phyloP scores from a whole-genome alignment of 2,797 vertebrate species.

The Psittacula echo region DNA sequence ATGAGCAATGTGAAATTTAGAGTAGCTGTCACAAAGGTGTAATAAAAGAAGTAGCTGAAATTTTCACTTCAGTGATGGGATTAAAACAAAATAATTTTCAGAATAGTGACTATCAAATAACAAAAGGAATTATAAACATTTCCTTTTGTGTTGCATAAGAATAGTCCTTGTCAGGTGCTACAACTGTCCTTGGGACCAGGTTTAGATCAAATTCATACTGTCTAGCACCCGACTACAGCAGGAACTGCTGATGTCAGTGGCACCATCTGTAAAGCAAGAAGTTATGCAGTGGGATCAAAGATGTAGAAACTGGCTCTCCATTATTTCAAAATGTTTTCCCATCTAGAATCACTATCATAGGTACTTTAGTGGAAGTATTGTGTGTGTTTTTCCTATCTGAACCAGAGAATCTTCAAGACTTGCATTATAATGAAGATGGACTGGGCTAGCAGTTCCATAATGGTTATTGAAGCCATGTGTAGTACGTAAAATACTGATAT shows the following conservation, averaged over 20 bases:
- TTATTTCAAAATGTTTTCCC: slow-evolving; percentile 35
- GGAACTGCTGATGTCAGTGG: slow-evolving; percentile 9
- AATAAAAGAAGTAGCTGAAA: not conserved
- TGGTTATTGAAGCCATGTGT: not conserved
- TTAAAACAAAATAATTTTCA: not conserved
- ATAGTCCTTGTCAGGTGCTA: not conserved
- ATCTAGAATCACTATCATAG: not conserved
- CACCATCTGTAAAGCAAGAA: slow-evolving; percentile 18
- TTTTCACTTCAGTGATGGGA: not conserved
- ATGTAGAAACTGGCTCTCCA: not conserved
- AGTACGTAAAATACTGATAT: not conserved
- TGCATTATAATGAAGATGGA: not conserved
- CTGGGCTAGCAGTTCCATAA: not conserved
- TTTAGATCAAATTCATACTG: not conserved
- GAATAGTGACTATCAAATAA: not conserved
- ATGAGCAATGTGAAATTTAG: slow-evolving; percentile 52
- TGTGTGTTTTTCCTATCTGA: not conserved
- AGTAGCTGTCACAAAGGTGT: not conserved
- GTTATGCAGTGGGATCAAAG: slow-evolving; percentile 28
- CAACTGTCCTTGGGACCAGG: not conserved
- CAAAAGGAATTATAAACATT: not conserved
- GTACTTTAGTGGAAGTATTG: not conserved
- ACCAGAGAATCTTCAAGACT: not conserved
- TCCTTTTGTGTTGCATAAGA: not conserved
- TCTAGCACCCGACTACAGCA: not conserved